Conservation (phyloP, 1,140 invertebrate species). For the Cryptotermes secundus region DNA sequence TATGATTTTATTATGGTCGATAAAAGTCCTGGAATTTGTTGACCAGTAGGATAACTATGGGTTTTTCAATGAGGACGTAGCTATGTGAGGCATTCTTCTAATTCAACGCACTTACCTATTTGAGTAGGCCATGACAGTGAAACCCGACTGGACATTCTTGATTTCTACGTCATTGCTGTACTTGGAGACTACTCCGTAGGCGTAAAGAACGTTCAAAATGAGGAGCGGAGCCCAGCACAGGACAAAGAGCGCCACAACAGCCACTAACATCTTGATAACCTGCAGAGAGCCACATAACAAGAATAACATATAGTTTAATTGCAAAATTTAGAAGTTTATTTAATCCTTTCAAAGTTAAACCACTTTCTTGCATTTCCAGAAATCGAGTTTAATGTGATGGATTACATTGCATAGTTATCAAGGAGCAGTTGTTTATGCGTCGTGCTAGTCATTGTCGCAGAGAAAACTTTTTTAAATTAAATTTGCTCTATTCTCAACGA, state of each 20-base stretch:
- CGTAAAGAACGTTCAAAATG: conserved; percentile 64
- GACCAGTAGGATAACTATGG: too few species aligned
- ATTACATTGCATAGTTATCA: too few species aligned
- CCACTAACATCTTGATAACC: conserved; percentile 72
- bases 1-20: not conserved
- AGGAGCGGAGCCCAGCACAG: conserved; percentile 68
- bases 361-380: too few species aligned
- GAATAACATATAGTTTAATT: not conserved
- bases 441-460: too few species aligned
- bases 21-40: not conserved
- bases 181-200: conserved; percentile 56
- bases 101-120: conserved; percentile 54
- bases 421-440: too few species aligned
- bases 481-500: too few species aligned
- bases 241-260: conserved; percentile 66
- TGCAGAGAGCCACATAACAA: conserved; percentile 41
- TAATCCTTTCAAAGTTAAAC: too few species aligned
- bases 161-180: conserved; percentile 49
- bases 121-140: conserved; percentile 67
- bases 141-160: conserved; percentile 63
- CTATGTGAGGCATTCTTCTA: too few species aligned
- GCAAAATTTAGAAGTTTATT: too few species aligned
- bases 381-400: too few species aligned
- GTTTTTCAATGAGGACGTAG: too few species aligned
- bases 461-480: too few species aligned